Evolutionary conservation across 1,140 invertebrate genomes (phyloP), one percentile per base, ranked within the genome.

Genomic region (Cherax destructor): DNA sequence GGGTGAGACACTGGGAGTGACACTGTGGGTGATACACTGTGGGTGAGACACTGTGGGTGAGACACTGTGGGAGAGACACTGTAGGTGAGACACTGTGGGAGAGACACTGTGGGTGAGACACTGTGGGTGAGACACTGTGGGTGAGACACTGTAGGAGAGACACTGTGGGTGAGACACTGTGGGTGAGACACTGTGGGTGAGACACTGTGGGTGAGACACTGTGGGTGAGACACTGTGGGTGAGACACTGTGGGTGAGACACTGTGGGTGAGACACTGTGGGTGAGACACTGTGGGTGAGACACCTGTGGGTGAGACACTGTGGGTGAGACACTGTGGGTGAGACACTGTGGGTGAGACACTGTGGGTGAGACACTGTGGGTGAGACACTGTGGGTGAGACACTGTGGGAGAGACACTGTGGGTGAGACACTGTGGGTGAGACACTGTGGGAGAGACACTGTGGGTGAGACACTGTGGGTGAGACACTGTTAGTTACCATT

Each of bases 221-320:
- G 61, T 16, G 61, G 18, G 61, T n/a, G 61, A 65, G 61, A 65
- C 10, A 65, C 10, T 16, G 61, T 16, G 61, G 18, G 61, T 9
- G 52, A 6, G 88, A 61, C 52, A 90, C 80, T 1, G 50, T 61
- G 18, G 84, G 81, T 21, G 16, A 84, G 3, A 56, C 30, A 41
- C 30, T 41, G 30, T 41, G 30, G 30, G 30, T 41, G 30, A 41
- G 30, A 41, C 30, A 69, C 65, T 69, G 13, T 69, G 21, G 65
- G 65, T 18, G 30, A 41, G 30, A 41, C 30, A 41, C 30, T 41
- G 30, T 41, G 30, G 0, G 30, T 41, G 2, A 2, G 30, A 41
- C 30, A 41, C 30, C n/a, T 41, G 30, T 1, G 30, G 30, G 30
- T 41, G 30, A 41, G 30, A 41, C 30, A 41, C 30, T 18, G 65